A percentile compares a stretch with the other conserved stretches of the same genome.
These are phyloP conservation scores for Yponomeuta cagnagella DNA, from an alignment of 2,888 invertebrate species.

Conservation along the genomic window DNA sequence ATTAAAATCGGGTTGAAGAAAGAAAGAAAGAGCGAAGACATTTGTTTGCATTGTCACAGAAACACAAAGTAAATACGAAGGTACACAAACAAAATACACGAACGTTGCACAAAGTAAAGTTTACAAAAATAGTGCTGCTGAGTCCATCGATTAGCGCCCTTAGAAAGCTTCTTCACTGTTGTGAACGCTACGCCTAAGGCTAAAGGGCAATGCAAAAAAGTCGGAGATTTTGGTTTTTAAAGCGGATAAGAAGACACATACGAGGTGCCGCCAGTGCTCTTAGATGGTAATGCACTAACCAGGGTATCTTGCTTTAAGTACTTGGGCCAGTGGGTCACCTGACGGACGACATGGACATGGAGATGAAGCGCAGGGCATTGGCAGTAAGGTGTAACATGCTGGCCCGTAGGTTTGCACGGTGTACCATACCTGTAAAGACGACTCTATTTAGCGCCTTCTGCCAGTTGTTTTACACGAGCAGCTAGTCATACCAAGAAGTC, in stretches of 20 bases:
- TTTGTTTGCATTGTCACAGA: too few relatives aligned
- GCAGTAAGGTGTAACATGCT: conserved; percentile 6
- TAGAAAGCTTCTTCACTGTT: conserved; percentile 18
- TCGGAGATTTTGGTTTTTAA: not conserved
- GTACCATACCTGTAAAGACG: too few relatives aligned
- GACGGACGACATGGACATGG: not conserved
- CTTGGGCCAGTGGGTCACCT: not conserved
- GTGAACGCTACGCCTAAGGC: conserved; percentile 19
- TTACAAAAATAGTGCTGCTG: conserved; percentile 23
- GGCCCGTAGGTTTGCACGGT: conserved; percentile 2
- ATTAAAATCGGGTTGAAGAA: too few relatives aligned
- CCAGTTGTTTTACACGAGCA: not conserved
- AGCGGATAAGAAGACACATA: not conserved
- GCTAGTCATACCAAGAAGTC: not conserved
- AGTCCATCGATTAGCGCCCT: conserved; percentile 22
- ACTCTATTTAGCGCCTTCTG: not conserved
- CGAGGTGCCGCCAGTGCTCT: conserved; percentile 5
- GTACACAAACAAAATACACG: too few relatives aligned
- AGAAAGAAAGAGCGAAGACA: too few relatives aligned
- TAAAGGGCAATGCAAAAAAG: not conserved
- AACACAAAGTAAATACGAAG: too few relatives aligned
- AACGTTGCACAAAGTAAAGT: too few relatives aligned
- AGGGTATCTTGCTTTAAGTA: not conserved
- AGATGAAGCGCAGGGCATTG: conserved; percentile 8
- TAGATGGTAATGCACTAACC: not conserved